Percentiles rank a stretch among this genome's conserved stretches.
phyloP scores from a whole-genome alignment of 2,113 vertebrate genomes.

The Crotalus tigris region DNA sequence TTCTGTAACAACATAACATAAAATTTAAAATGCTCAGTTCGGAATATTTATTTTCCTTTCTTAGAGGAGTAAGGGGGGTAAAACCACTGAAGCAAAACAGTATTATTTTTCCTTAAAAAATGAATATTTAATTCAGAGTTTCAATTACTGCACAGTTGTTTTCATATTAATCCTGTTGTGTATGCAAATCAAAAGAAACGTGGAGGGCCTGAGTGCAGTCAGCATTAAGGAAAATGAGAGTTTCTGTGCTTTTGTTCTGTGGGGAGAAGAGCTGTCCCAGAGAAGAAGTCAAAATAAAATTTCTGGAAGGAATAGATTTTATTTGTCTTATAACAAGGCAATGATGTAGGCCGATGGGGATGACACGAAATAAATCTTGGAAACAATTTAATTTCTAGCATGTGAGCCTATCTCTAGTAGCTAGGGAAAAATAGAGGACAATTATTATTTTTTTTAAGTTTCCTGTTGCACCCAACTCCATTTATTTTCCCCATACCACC shows the following conservation, averaged over 20 bases:
- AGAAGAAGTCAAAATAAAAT: not conserved
- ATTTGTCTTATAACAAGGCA: not conserved
- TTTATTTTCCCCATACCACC: not conserved
- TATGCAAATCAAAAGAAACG: not conserved
- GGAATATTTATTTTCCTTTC: conserved; percentile 28
- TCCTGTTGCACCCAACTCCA: not conserved
- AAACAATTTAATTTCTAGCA: not conserved
- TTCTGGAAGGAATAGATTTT: not conserved
- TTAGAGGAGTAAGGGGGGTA: not conserved
- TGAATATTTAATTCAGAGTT: conserved; percentile 12
- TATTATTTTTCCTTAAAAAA: not conserved
- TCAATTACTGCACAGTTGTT: not conserved
- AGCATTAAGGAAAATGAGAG: not conserved
- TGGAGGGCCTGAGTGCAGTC: not conserved
- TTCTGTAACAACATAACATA: conserved; percentile 54
- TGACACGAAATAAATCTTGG: not conserved
- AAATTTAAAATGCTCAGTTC: conserved; percentile 55
- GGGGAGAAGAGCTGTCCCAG: not conserved
- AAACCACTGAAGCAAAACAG: conserved; percentile 9
- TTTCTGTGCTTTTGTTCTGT: not conserved
- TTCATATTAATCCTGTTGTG: not conserved
- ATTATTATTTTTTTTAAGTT: not conserved
- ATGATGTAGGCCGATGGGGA: not conserved
- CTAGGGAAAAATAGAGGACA: not conserved
- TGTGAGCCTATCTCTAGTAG: not conserved